Percentiles rank a stretch among this genome's conserved stretches.
phyloP scores from a whole-genome alignment of 2,113 vertebrate species.

The Siphamia tubifer region DNA sequence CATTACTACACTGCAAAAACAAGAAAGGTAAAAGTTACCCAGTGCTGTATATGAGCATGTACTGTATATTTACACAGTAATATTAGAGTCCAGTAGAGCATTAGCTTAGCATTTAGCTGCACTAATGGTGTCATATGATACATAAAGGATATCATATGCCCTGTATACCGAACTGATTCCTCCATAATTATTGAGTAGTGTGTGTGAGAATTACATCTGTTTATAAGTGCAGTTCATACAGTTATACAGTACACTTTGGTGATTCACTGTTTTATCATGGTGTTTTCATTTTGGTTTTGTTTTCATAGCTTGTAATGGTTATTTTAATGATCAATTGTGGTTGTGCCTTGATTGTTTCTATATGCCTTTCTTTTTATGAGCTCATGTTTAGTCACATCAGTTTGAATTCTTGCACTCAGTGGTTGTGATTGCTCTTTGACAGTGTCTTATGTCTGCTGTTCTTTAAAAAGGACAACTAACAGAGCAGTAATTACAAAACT shows the following conservation, averaged over 20 bases:
- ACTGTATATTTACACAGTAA: no score
- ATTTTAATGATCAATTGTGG: neutral
- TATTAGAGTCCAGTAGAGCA: no score
- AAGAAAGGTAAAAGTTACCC: no score
- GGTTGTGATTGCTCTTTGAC: conserved; percentile 30
- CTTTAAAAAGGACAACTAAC: neutral
- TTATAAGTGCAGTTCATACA: no score
- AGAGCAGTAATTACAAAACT: neutral
- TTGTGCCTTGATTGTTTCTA: neutral
- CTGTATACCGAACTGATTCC: no score
- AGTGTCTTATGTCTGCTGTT: neutral
- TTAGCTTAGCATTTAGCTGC: no score
- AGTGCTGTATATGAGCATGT: no score
- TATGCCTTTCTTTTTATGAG: neutral
- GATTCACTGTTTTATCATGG: neutral
- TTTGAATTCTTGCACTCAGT: conserved; percentile 17
- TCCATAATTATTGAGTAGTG: no score
- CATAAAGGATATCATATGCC: no score
- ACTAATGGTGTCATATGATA: no score
- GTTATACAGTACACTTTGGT: neutral
- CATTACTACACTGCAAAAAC: no score
- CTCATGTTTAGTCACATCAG: neutral
- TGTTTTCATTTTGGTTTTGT: neutral
- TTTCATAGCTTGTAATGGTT: neutral
- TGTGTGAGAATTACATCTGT: no score